These are phyloP conservation scores for Tachypleus tridentatus DNA, from an alignment of 1,140 invertebrate species.

Conservation along the genomic window DNA sequence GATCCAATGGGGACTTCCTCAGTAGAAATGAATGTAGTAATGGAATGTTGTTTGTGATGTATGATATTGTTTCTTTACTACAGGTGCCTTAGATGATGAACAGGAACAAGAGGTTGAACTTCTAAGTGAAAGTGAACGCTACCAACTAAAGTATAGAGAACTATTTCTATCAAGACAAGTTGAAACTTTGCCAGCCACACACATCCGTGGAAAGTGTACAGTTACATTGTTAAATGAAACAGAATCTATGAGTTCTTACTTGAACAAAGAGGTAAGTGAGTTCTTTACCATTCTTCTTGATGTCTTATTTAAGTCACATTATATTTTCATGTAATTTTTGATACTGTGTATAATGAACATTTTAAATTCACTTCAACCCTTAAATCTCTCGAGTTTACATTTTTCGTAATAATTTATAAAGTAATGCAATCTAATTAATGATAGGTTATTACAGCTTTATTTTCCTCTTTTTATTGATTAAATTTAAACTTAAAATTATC, in stretches of 20 bases:
- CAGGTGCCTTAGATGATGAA: slow-evolving; percentile 48
- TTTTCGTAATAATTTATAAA: no score
- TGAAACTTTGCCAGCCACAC: slow-evolving; percentile 93
- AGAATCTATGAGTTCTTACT: slow-evolving; percentile 86
- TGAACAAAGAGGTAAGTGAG: slow-evolving; percentile 74
- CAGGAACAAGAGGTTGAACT: slow-evolving; percentile 29
- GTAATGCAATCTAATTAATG: no score
- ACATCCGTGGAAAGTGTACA: slow-evolving; percentile 97
- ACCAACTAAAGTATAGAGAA: slow-evolving; percentile 94
- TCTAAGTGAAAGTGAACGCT: slow-evolving; percentile 60
- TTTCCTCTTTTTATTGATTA: no score
- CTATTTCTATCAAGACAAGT: slow-evolving; percentile 95
- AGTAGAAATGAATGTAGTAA: no score
- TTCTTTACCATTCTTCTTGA: slow-evolving; percentile 3
- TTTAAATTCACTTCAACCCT: no score
- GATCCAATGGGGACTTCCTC: no score
- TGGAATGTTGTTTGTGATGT: slow-evolving; percentile 16
- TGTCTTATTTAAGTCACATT: no score
- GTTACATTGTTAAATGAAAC: slow-evolving; percentile 97
- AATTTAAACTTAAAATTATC: no score
- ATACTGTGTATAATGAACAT: no score
- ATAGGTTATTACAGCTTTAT: no score
- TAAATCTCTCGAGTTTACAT: no score
- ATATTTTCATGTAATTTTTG: no score
- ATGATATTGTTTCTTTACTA: background rate